Base-by-base conservation (phyloP, 2,888 invertebrate genomes). In the Tanytarsus gracilentus region DNA sequence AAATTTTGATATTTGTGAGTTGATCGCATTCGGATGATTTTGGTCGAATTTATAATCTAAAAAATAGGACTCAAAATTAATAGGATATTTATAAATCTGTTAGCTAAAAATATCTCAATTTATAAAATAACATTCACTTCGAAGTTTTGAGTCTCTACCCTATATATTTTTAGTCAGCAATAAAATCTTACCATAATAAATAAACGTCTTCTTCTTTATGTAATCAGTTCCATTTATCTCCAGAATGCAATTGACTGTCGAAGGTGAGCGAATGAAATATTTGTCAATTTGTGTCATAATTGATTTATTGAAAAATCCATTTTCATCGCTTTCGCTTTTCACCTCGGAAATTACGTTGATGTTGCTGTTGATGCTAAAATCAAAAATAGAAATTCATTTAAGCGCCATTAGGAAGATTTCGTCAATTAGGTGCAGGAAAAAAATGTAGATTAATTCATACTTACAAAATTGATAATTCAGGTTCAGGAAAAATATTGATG, bases 301-400 rank as follows among this genome's bases (percentile, higher is more conserved):
- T 23, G 60, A 60, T 60, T 60, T 60, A 50, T 60, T 60, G 36
- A n/a, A 50, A 6, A 60, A 60, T 36, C 60, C 50, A 36, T 39
- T 50, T 36, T 49, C 60, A 26, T 60, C 60, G 14, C 14, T 9
- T 39, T 60, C 60, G 33, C 25, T 30, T 36, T 26, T 50, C 7
- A 9, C 36, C 25, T 50, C 50, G 14, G 50, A 60, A 33, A 36
- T 60, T n/a, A 50, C 29, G 14, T 29, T 33, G 14, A 26, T 16
- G 25, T 30, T 26, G 33, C 50, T 60, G 33, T 49, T 25, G 16
- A 60, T 30, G 14, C 60, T 60, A 4, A 4, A 23, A 9, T n/a
- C 3, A 4, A 21, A 11, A 26, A 30, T 14, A 25, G n/a, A 44
- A 11, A 25, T 18, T 50, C 16, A 16, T n/a, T n/a, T n/a, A n/a